These are phyloP conservation scores for Pomacea maculata DNA, from an alignment of 1,140 invertebrate species.

Conservation along the genomic window DNA sequence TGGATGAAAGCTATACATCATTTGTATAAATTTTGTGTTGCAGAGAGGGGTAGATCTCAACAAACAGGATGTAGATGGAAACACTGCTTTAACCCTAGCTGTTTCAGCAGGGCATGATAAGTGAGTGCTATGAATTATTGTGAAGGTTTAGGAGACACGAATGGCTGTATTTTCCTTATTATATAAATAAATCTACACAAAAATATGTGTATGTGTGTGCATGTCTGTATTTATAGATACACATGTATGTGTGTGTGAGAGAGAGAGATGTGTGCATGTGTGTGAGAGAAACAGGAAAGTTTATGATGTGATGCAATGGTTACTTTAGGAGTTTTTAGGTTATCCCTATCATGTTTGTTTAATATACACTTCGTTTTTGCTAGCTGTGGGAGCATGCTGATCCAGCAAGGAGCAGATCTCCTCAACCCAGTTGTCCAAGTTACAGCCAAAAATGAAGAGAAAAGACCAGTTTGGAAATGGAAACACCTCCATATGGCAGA, in stretches of 20 bases:
- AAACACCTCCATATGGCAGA: constrained; percentile 36
- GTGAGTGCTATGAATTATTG: constrained; percentile 36
- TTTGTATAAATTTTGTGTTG: constrained; percentile 23
- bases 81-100: constrained; percentile 67
- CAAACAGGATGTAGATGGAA: constrained; percentile 64
- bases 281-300: too few relatives aligned
- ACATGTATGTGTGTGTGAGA: background rate
- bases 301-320: too few relatives aligned
- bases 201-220: background rate
- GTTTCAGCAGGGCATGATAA: constrained; percentile 66
- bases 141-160: background rate
- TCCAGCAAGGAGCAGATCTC: constrained; percentile 64
- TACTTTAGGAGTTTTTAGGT: too few relatives aligned
- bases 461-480: constrained; percentile 48
- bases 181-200: background rate
- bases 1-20: too few relatives aligned
- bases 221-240: background rate
- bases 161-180: background rate
- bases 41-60: constrained; percentile 61
- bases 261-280: too few relatives aligned
- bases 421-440: constrained; percentile 45
- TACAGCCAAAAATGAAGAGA: constrained; percentile 9
- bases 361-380: constrained; percentile 8
- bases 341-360: too few relatives aligned
- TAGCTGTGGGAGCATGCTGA: constrained; percentile 65